Conservation (phyloP, 2,888 invertebrate species). For the Hirtodrosophila histrioides region DNA sequence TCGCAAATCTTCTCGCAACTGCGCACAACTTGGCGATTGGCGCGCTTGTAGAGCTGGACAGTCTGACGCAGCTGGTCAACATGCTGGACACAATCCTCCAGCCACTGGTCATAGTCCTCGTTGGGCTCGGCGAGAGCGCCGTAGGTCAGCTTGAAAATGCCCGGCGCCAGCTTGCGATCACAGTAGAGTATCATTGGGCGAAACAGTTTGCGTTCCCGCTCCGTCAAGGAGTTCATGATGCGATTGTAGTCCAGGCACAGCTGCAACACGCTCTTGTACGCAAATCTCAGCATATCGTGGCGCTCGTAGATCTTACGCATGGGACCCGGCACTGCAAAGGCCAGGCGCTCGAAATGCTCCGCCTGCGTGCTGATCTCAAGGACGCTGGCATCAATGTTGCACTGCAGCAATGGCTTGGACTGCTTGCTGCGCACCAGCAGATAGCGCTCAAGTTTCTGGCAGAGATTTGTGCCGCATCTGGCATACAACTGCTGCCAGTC, state of each 20-base stretch:
- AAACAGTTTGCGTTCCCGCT: slow-evolving; percentile 91
- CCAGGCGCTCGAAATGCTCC: slow-evolving; percentile 89
- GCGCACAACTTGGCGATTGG: slow-evolving; percentile 89
- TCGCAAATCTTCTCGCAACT: slow-evolving; percentile 91
- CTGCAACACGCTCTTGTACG: slow-evolving; percentile 89
- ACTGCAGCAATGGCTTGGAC: slow-evolving; percentile 89
- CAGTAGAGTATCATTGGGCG: slow-evolving; percentile 88
- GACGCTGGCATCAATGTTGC: slow-evolving; percentile 90
- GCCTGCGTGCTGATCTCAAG: slow-evolving; percentile 90
- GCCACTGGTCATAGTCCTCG: slow-evolving; percentile 84
- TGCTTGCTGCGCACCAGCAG: slow-evolving; percentile 89
- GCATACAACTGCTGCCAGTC: slow-evolving; percentile 84
- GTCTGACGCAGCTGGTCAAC: slow-evolving; percentile 91
- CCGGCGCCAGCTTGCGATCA: slow-evolving; percentile 90
- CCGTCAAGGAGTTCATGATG: slow-evolving; percentile 90
- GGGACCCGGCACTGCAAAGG: slow-evolving; percentile 89
- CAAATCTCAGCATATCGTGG: slow-evolving; percentile 86
- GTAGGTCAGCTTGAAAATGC: slow-evolving; percentile 90
- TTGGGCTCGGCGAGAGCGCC: slow-evolving; percentile 87
- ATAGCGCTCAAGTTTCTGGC: slow-evolving; percentile 87
- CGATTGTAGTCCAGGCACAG: slow-evolving; percentile 91
- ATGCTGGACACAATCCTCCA: slow-evolving; percentile 76
- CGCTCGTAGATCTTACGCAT: slow-evolving; percentile 88
- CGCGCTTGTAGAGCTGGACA: slow-evolving; percentile 92
- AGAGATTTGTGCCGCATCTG: slow-evolving; percentile 86